A percentile compares a stretch with the other conserved stretches of the same genome.
phyloP scores from a whole-genome alignment of 1,140 invertebrate species.

The Solenopsis fugax region DNA sequence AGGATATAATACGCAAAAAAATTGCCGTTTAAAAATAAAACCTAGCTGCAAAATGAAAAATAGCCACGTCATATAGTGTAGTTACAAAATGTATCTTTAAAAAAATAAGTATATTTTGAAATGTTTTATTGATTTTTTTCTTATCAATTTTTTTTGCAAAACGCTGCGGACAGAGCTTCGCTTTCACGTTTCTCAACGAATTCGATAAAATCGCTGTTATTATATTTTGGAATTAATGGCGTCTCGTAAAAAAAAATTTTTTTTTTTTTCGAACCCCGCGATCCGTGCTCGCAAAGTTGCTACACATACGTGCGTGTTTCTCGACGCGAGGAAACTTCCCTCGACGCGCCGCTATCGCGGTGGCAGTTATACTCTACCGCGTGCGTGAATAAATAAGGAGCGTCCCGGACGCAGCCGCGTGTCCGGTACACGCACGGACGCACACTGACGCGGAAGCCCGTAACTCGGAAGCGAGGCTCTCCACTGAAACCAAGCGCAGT shows the following conservation, averaged over 20 bases:
- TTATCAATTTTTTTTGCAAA: background rate
- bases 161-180: background rate
- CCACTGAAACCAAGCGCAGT: slow-evolving; percentile 58
- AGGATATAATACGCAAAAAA: slow-evolving; percentile 12
- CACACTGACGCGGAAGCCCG: slow-evolving; percentile 49
- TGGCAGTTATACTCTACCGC: slow-evolving; percentile 67
- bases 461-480: slow-evolving; percentile 46
- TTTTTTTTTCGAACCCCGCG: background rate
- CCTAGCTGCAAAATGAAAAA: slow-evolving; percentile 7
- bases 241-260: background rate
- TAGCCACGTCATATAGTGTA: background rate
- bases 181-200: too few species aligned
- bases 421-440: slow-evolving; percentile 62
- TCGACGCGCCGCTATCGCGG: slow-evolving; percentile 60
- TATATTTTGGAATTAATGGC: slow-evolving; percentile 11
- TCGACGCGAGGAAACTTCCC: slow-evolving; percentile 60
- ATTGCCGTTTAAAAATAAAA: slow-evolving; percentile 15
- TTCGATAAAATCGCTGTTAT: background rate
- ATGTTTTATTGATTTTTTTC: background rate
- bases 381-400: slow-evolving; percentile 73
- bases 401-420: slow-evolving; percentile 64
- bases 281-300: background rate
- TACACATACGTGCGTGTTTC: slow-evolving; percentile 7
- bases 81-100: background rate
- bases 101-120: background rate